Conservation (phyloP, 2,888 invertebrate genomes). For the Orthonevra nobilis region DNA sequence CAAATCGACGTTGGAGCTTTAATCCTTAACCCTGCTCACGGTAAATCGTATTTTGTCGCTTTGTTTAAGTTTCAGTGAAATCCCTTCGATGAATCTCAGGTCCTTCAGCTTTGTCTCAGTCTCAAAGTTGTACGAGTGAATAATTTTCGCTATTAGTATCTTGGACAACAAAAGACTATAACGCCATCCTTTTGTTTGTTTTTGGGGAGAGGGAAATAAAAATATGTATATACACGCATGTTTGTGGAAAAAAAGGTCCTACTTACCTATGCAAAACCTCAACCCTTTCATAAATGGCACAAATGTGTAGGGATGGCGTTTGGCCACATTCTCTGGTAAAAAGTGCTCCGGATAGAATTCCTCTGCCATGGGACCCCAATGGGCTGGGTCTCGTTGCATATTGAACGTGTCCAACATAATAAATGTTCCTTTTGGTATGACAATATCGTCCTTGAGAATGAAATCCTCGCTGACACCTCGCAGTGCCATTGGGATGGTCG, state of each 20-base stretch:
- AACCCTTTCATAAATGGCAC: slow-evolving; percentile 78
- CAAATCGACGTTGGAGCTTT: not conserved
- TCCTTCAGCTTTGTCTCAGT: slow-evolving; percentile 75
- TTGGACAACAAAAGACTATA: slow-evolving; percentile 77
- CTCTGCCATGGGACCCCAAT: slow-evolving; percentile 77
- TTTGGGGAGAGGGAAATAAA: slow-evolving; percentile 3
- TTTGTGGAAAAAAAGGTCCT: no score
- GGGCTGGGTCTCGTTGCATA: slow-evolving; percentile 76
- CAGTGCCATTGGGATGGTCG: slow-evolving; percentile 78
- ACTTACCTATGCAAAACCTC: slow-evolving; percentile 77
- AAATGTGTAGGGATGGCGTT: slow-evolving; percentile 77
- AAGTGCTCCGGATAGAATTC: slow-evolving; percentile 78
- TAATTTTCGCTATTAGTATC: slow-evolving; percentile 76
- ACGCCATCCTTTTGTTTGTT: slow-evolving; percentile 77
- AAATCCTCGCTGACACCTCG: slow-evolving; percentile 77
- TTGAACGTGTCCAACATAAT: slow-evolving; percentile 77
- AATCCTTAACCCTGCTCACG: slow-evolving; percentile 51
- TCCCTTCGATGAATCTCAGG: slow-evolving; percentile 76
- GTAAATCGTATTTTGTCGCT: slow-evolving; percentile 61
- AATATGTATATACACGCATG: slow-evolving; percentile 2
- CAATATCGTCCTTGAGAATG: slow-evolving; percentile 71
- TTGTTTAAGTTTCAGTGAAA: slow-evolving; percentile 76
- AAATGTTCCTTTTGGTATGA: slow-evolving; percentile 77
- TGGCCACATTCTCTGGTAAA: slow-evolving; percentile 40
- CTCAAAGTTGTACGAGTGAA: slow-evolving; percentile 74